Percentiles rank a stretch among this genome's conserved stretches.
Conservation (phyloP, 1,140 invertebrate species). For the Gonioctena quinquepunctata region DNA sequence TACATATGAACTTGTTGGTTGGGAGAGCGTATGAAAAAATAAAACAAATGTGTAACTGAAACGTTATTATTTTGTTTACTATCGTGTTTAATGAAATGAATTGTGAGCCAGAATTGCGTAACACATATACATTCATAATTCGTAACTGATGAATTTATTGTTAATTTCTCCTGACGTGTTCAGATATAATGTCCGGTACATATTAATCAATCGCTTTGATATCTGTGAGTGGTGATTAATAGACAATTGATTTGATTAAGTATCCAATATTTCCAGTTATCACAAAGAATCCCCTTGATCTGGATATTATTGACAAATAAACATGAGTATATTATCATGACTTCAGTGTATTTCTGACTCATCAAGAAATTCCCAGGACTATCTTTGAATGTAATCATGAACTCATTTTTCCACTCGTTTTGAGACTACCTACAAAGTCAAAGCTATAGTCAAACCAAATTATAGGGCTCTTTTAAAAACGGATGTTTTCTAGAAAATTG, state of each 20-base stretch:
- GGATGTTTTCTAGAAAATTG: too few species aligned
- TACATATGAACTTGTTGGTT: not conserved
- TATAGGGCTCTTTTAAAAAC: too few species aligned
- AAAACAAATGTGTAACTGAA: not conserved
- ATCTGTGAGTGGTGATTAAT: not conserved
- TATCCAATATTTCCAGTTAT: not conserved
- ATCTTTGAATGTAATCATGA: too few species aligned
- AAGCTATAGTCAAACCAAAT: too few species aligned
- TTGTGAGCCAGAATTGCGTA: not conserved
- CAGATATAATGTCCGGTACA: not conserved
- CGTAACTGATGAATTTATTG: not conserved
- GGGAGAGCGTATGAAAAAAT: not conserved
- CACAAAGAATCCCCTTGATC: too few species aligned
- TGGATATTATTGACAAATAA: too few species aligned
- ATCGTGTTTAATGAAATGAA: not conserved
- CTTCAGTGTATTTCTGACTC: too few species aligned
- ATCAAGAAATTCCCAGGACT: too few species aligned
- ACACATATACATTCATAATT: not conserved
- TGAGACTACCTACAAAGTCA: too few species aligned
- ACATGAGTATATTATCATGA: too few species aligned
- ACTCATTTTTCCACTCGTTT: too few species aligned
- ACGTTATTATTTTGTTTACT: not conserved
- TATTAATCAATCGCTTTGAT: not conserved
- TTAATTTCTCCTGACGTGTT: not conserved
- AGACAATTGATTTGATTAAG: not conserved